Evolutionary conservation across 2,113 vertebrate species (phyloP), one percentile per base, ranked within the genome.

Genomic region (Sander vitreus): DNA sequence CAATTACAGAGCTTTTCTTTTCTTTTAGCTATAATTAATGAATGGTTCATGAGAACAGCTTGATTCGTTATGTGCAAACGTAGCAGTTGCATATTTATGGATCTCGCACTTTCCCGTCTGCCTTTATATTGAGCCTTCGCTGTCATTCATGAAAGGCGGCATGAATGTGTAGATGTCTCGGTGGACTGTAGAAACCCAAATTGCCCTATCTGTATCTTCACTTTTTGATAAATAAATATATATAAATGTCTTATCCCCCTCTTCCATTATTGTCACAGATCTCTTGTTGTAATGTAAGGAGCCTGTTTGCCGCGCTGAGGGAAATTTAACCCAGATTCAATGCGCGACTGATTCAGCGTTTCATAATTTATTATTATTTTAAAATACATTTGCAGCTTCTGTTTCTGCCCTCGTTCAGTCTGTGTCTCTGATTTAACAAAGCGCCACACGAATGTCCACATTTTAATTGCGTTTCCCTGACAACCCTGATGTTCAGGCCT

Each of bases 391-490:
- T 66, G 7, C 10, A 19, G 54, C 50, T 57, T 65, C n/a, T 73
- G 53, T 77, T 48, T 48, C 71, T 7, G 5, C 33, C 33, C 33
- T 33, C 6, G 6, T 39, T 39, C 36, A 39, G 36, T 39, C 36
- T 39, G 36, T 57, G 58, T 50, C 50, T 65, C 11, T 62, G 51
- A 43, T 72, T 78, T 50, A 73, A 84, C 78, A 82, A 79, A 84
- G 64, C 36, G 4, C 66, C 73, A 73, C 85, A 81, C 50, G 70
- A 80, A 75, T 78, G 70, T 48, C 74, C 74, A 62, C 62, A 25
- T 70, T 84, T 85, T 80, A 86, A 85, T 85, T 76, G 71, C n/a
- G 74, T 92, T 83, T 87, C 88, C 85, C 23, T 85, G 89, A 89
- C 87, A 87, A 87, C 87, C 57, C 55, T 57, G 79, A 59, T 72